These are phyloP conservation scores for Synergus umbraculus DNA, from an alignment of 2,888 invertebrate species.

Conservation along the genomic window DNA sequence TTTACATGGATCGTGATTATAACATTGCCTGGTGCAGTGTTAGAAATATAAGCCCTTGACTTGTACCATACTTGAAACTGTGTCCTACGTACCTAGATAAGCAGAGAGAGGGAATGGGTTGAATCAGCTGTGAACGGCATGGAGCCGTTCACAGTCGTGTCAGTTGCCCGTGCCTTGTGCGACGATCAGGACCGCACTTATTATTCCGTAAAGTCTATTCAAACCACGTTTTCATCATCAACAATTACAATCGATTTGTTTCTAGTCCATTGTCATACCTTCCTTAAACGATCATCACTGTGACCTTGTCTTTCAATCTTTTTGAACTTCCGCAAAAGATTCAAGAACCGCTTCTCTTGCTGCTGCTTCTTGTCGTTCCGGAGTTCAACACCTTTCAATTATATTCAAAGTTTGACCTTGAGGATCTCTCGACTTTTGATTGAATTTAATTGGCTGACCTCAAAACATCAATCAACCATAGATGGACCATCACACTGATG, in stretches of 20 bases:
- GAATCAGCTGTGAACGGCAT: constrained; percentile 60
- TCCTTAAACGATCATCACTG: neutral
- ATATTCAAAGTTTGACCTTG: neutral
- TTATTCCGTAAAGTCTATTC: constrained; percentile 50
- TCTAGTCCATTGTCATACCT: constrained; percentile 46
- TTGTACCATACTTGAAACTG: constrained; percentile 4
- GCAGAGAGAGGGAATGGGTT: constrained; percentile 27
- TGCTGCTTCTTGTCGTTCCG: neutral
- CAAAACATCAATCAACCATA: neutral
- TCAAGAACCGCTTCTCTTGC: neutral
- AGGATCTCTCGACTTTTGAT: neutral
- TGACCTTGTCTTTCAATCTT: neutral
- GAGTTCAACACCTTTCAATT: neutral
- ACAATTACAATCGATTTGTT: neutral
- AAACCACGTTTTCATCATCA: constrained; percentile 7
- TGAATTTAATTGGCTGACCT: neutral
- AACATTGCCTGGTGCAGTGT: neutral
- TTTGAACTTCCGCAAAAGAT: neutral
- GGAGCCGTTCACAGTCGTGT: constrained; percentile 66
- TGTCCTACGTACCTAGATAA: constrained; percentile 5
- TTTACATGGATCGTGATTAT: neutral
- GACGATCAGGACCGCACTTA: constrained; percentile 75
- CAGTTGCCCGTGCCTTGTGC: constrained; percentile 77
- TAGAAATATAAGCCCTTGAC: constrained; percentile 29
- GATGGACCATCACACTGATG: constrained; percentile 26